Conservation (phyloP, 1,140 invertebrate genomes). For the Nasonia vitripennis region DNA sequence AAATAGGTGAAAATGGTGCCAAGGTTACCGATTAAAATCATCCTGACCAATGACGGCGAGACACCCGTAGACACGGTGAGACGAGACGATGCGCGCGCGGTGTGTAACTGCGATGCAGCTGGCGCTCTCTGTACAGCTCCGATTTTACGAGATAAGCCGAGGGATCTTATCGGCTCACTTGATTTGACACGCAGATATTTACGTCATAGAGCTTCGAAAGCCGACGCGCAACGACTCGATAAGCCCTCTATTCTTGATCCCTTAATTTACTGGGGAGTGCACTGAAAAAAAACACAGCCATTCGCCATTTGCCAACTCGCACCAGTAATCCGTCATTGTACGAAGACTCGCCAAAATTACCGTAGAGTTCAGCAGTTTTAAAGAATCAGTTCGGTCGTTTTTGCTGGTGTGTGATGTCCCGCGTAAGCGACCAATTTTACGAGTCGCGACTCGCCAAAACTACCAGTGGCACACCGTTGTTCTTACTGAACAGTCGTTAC, state of each 20-base stretch:
- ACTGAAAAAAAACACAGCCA: too few relatives aligned
- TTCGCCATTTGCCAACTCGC: too few relatives aligned
- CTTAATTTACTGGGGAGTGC: not conserved
- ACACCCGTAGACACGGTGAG: not conserved
- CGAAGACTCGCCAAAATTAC: too few relatives aligned
- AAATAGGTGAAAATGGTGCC: not conserved
- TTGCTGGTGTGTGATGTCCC: too few relatives aligned
- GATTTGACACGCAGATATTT: conserved; percentile 16
- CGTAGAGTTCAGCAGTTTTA: too few relatives aligned
- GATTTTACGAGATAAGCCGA: conserved; percentile 29
- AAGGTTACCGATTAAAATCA: not conserved
- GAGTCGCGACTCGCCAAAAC: too few relatives aligned
- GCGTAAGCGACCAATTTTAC: too few relatives aligned
- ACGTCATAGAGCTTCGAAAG: not conserved
- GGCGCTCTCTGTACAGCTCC: not conserved
- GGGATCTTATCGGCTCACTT: conserved; percentile 31
- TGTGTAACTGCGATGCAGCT: not conserved
- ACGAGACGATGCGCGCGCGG: not conserved
- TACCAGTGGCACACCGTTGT: too few relatives aligned
- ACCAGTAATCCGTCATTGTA: too few relatives aligned
- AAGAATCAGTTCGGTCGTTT: too few relatives aligned
- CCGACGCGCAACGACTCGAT: conserved; percentile 4
- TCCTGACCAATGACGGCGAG: not conserved
- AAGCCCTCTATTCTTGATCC: not conserved
- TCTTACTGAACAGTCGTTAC: too few relatives aligned